phyloP scores from a whole-genome alignment of 2,797 vertebrate genomes.

The Eleutherodactylus coqui region DNA sequence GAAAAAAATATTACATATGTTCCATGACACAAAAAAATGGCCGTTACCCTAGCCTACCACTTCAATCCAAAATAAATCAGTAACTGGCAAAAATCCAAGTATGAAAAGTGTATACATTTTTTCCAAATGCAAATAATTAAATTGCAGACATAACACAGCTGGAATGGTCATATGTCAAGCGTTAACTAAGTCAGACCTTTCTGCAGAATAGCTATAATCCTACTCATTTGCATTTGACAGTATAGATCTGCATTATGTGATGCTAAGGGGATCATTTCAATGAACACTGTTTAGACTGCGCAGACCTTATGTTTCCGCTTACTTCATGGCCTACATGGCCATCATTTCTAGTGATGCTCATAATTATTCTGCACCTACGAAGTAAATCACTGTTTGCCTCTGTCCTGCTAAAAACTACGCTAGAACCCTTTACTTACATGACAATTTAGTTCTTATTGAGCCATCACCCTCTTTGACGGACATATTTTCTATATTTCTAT shows the following conservation, averaged over 20 bases:
- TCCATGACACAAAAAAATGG: background rate
- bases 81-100: constrained; percentile 71
- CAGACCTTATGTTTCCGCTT: constrained; percentile 19
- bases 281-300: constrained; percentile 17
- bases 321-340: background rate
- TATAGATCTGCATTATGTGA: constrained; percentile 30
- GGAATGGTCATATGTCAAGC: constrained; percentile 77
- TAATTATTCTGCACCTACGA: constrained; percentile 8
- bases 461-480: background rate
- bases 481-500: background rate
- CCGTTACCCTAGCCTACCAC: constrained; percentile 70
- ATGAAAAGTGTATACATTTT: constrained; percentile 76
- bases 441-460: background rate
- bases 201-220: constrained; percentile 39
- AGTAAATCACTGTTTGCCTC: background rate
- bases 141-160: constrained; percentile 74
- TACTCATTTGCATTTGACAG: constrained; percentile 26
- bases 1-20: background rate
- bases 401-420: background rate
- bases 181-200: constrained; percentile 68
- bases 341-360: constrained; percentile 21
- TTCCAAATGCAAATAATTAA: constrained; percentile 78
- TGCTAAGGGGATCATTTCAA: constrained; percentile 34
- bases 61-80: constrained; percentile 74
- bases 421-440: background rate